Conservation (phyloP, 2,888 invertebrate species). For the Drosophila histrio region DNA sequence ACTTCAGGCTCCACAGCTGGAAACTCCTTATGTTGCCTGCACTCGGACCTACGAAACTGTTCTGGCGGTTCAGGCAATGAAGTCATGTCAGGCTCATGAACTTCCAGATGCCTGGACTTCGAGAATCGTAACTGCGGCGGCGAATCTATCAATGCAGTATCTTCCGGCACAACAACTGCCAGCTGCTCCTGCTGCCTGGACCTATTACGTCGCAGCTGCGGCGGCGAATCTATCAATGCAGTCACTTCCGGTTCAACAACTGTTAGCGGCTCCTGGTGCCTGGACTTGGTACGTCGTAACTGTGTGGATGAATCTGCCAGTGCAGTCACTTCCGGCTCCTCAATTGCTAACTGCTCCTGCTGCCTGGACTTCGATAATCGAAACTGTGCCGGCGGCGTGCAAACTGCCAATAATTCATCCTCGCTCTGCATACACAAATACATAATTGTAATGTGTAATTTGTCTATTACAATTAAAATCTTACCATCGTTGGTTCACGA, state of each 20-base stretch:
- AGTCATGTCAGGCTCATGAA: background rate
- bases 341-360: background rate
- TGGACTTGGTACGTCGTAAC: background rate
- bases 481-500: slow-evolving; percentile 20
- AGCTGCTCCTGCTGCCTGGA: background rate
- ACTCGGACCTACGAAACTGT: too few relatives aligned
- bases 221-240: background rate
- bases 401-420: slow-evolving; percentile 22
- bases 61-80: too few relatives aligned
- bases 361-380: slow-evolving; percentile 16
- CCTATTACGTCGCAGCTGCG: background rate
- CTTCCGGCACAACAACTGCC: background rate
- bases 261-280: background rate
- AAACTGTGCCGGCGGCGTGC: slow-evolving; percentile 35
- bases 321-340: background rate
- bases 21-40: too few relatives aligned
- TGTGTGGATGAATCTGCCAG: background rate
- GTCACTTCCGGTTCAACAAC: background rate
- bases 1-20: too few relatives aligned
- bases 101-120: background rate
- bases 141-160: background rate
- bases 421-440: slow-evolving; percentile 15
- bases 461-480: too few relatives aligned
- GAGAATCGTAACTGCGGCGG: background rate
- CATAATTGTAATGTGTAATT: background rate